These are phyloP conservation scores for Dynastes maya DNA, from an alignment of 2,888 invertebrate species.

Conservation along the genomic window DNA sequence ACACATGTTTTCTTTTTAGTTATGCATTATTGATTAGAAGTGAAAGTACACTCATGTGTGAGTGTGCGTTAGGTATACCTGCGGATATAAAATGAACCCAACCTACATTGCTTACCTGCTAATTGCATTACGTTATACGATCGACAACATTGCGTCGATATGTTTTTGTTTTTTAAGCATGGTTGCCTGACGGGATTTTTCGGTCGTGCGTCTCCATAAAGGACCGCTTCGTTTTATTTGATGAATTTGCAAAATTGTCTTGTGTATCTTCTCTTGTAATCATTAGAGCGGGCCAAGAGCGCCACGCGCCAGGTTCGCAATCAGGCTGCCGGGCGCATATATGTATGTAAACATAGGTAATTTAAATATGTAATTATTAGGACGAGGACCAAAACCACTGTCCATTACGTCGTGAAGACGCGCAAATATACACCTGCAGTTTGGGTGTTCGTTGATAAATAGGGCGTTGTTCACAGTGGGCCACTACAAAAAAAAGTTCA, in stretches of 20 bases:
- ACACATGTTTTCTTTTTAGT: background rate
- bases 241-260: background rate
- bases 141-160: conserved; percentile 4
- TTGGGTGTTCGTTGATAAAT: no score
- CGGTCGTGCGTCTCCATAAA: background rate
- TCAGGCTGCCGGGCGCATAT: no score
- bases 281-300: no score
- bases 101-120: conserved; percentile 31
- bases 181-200: conserved; percentile 13
- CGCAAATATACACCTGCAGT: no score
- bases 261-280: conserved; percentile 2
- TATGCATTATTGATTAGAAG: conserved; percentile 33
- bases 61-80: background rate
- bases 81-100: conserved; percentile 13
- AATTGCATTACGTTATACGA: conserved; percentile 26
- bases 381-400: no score
- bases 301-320: no score
- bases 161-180: conserved; percentile 9
- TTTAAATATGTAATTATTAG: no score
- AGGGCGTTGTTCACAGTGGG: no score
- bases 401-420: no score
- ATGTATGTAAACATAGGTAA: no score
- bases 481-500: no score
- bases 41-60: conserved; percentile 13
- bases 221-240: background rate